Base-by-base conservation (phyloP, 1,140 invertebrate species). In the Meloidogyne floridensis region DNA sequence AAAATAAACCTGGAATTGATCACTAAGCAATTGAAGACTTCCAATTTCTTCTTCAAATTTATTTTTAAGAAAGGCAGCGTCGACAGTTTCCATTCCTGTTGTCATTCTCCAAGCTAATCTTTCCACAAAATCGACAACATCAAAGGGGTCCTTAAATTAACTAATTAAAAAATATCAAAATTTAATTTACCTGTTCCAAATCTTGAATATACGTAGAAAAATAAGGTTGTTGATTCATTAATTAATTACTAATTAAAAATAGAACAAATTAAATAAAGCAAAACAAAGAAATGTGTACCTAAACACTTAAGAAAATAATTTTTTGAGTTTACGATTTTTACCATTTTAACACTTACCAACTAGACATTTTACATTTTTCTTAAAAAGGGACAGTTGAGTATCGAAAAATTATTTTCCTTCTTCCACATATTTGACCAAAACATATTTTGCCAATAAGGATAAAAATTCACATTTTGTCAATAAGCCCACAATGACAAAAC, bases 111-210 rank as follows among this genome's bases (percentile, higher is more conserved):
- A 96, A 80, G 96, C 96, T 84, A 99, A 91, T 80, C 96, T 92
- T 91, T 98, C 97, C 1, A 99, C 96, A 93, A 98, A 98, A 88
- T 98, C 96, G 91, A 96, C 94, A 42, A 95, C 93, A 92, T 98
- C 95, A 91, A 98, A 98, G 0, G 96, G 95, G 90, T 98, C 95
- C 95, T 93, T 83, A 69, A 86, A 84, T 32, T 32, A 81, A 80
- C 11, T 15, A 47, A 72, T 72, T 56, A 59, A 81, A 56, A 20
- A 79, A 32, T 56, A 65, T 47, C 10, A 59, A 18, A 72, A 73
- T 43, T 53, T 53, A 75, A 75, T 59, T 32, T 6, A 88, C 87
- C 87, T 89, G 88, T 53, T 89, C 88, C 51, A 89, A 82, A 82
- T 89, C 88, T 72, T 90, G 82, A 15, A 90, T 84, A 78, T 90